Evolutionary conservation across 1,140 invertebrate species (phyloP).

Genomic region (Danaus melanippus): DNA sequence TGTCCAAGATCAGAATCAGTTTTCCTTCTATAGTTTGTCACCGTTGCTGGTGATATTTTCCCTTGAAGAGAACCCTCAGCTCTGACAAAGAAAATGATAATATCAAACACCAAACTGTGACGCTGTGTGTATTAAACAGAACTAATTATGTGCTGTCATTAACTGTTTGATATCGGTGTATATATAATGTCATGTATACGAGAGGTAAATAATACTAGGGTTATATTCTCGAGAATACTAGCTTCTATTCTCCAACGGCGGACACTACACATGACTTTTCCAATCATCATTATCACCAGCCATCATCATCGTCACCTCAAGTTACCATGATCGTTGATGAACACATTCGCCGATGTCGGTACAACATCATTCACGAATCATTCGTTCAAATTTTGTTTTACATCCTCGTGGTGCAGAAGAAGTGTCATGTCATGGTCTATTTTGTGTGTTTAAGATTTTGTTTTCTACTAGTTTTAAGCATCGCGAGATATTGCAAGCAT

Average conservation of each 20-base stretch:
- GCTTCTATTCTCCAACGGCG: constrained; percentile 21
- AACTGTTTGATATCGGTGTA: background rate
- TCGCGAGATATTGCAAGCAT: constrained; percentile 41
- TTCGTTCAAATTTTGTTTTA: constrained; percentile 42
- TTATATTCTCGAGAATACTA: constrained; percentile 9
- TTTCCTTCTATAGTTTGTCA: too few relatives aligned
- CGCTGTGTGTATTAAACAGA: too few relatives aligned
- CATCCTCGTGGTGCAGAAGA: constrained; percentile 27
- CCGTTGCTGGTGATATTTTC: too few relatives aligned
- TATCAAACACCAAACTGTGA: too few relatives aligned
- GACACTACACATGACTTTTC: constrained; percentile 52
- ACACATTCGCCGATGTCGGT: constrained; percentile 10
- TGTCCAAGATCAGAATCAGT: too few relatives aligned
- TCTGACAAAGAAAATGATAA: too few relatives aligned
- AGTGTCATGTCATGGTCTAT: constrained; percentile 52
- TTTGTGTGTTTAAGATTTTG: constrained; percentile 47
- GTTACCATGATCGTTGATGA: constrained; percentile 13
- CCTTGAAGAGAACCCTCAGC: too few relatives aligned
- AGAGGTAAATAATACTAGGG: background rate
- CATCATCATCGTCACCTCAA: constrained; percentile 34
- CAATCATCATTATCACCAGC: constrained; percentile 40
- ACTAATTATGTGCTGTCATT: too few relatives aligned
- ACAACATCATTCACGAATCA: constrained; percentile 30
- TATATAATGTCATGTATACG: background rate
- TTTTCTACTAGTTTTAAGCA: constrained; percentile 55